Percentiles rank a stretch among this genome's conserved stretches.
Evolutionary conservation across 2,797 vertebrate genomes (phyloP).

Genomic region (Falco novaeseelandiae): DNA sequence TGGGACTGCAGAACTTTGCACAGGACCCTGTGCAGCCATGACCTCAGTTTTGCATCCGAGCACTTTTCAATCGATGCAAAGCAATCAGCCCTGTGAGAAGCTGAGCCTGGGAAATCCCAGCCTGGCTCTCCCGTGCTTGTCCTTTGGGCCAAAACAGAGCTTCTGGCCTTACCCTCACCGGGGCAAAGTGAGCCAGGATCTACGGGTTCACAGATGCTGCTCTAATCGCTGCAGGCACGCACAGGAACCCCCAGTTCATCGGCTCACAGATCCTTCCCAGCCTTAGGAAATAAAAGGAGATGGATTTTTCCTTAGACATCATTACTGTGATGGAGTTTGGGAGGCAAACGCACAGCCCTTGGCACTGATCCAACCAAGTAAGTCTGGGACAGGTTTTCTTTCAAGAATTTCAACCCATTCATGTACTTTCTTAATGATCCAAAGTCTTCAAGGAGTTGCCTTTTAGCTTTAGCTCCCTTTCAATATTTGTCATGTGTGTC

Average conservation of each 20-base stretch:
- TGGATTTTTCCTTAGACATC: conserved; percentile 40
- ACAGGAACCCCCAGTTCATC: neutral
- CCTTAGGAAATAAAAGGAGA: conserved; percentile 37
- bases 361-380: neutral
- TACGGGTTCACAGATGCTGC: neutral
- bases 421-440: conserved; percentile 45
- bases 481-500: conserved; percentile 28
- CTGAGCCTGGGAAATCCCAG: neutral
- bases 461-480: conserved; percentile 35
- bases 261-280: neutral
- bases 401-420: conserved; percentile 46
- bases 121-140: rapidly evolving
- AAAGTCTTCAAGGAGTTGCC: conserved; percentile 16
- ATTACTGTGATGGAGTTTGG: neutral
- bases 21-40: rapidly evolving
- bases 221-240: rapidly evolving
- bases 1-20: neutral
- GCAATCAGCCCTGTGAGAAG: neutral
- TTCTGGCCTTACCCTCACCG: neutral
- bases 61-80: neutral
- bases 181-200: neutral
- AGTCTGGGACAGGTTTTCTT: conserved; percentile 44
- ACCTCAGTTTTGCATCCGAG: neutral
- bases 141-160: neutral
- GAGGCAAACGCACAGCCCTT: neutral